Evolutionary conservation across 2,888 invertebrate genomes (phyloP).

Genomic region (Archips xylosteana): DNA sequence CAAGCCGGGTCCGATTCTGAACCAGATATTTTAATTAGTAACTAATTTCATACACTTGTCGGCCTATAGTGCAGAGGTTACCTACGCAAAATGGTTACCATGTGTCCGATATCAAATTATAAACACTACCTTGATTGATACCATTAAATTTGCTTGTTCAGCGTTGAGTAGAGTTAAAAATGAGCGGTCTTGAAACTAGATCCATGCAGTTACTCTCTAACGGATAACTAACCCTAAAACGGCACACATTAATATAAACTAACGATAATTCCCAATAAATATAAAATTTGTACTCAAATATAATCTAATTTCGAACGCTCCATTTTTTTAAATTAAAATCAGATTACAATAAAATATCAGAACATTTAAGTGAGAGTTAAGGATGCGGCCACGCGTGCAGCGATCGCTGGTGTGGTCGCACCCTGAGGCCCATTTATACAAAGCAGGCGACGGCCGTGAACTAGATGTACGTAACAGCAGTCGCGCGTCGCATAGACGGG

Average conservation of each 20-base stretch:
- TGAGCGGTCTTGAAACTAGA: background rate
- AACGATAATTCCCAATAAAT: slow-evolving; percentile 49
- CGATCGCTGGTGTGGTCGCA: too few species aligned
- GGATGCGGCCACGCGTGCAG: background rate
- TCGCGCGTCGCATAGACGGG: background rate
- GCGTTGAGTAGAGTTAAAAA: background rate
- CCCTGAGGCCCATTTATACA: background rate
- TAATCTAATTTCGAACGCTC: slow-evolving; percentile 46
- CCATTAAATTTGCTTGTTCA: background rate
- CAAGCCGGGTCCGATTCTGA: too few species aligned
- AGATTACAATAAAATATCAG: slow-evolving; percentile 5
- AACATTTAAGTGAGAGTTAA: background rate
- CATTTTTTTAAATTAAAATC: slow-evolving; percentile 10
- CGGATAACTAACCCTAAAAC: slow-evolving; percentile 31
- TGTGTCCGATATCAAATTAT: background rate
- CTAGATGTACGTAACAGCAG: background rate
- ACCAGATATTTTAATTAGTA: too few species aligned
- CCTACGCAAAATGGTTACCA: background rate
- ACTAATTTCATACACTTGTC: too few species aligned
- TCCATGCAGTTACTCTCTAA: background rate
- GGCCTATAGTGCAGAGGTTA: too few species aligned
- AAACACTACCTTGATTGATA: background rate
- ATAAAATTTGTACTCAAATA: slow-evolving; percentile 57
- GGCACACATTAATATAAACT: slow-evolving; percentile 43
- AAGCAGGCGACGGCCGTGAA: background rate